A percentile compares a stretch with the other conserved stretches of the same genome.
phyloP scores from a whole-genome alignment of 1,140 invertebrate genomes.

The Ridgeia piscesae region DNA sequence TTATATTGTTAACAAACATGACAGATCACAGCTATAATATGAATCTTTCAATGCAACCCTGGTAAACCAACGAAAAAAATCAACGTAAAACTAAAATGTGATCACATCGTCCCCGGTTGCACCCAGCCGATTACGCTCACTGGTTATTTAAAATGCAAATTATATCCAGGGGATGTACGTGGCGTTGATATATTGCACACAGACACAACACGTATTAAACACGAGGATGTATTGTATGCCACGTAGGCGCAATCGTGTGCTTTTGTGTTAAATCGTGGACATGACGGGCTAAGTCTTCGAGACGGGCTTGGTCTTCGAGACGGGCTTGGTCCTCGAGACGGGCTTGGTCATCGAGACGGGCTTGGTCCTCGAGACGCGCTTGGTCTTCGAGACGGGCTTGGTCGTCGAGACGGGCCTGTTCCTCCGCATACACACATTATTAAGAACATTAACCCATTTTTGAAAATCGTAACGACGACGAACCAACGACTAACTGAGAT shows the following conservation, averaged over 20 bases:
- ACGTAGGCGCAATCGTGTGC: background rate
- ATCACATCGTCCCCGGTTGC: too few relatives aligned
- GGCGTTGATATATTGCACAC: background rate
- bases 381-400: background rate
- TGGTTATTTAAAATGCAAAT: too few relatives aligned
- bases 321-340: too few relatives aligned
- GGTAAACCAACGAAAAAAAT: too few relatives aligned
- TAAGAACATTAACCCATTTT: background rate
- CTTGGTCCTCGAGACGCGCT: background rate
- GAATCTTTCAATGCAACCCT: too few relatives aligned
- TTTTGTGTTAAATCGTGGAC: background rate
- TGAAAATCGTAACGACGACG: background rate
- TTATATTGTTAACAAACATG: too few relatives aligned
- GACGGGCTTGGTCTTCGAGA: background rate
- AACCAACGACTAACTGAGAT: conserved; percentile 39
- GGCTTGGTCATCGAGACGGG: background rate
- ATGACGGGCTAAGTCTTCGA: background rate
- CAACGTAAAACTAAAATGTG: too few relatives aligned
- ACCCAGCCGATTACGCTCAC: too few relatives aligned
- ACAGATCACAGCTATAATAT: too few relatives aligned
- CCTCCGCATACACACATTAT: too few relatives aligned
- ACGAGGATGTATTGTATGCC: background rate
- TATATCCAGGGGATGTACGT: too few relatives aligned
- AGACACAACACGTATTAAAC: background rate
- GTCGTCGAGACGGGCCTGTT: too few relatives aligned